Base-by-base conservation (phyloP, 2,113 vertebrate genomes). In the Pithys albifrons region DNA sequence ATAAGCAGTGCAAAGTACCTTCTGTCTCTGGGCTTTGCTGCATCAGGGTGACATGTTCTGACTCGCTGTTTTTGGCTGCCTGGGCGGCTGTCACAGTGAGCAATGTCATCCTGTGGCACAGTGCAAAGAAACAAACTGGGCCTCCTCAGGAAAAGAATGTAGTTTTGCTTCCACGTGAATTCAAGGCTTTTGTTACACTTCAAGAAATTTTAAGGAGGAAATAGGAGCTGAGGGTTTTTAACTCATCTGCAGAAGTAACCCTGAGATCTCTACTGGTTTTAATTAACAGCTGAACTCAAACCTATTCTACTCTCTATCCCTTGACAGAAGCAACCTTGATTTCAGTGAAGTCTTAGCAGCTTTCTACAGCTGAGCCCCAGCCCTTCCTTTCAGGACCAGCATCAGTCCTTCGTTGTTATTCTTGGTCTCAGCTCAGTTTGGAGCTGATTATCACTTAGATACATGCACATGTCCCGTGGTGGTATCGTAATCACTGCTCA, bases 391-490 rank as follows among this genome's bases (percentile, higher is more conserved):
- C 2, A 57, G 64, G 41, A 31, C 24, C 29, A 31, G 51, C 54
- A 20, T 0, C 3, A 69, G 5, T 22, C 27, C 14, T 31, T 41
- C 79, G 39, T 14, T 22, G 9, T 37, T 51, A 24, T 5, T n/a
- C 20, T 57, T 45, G 37, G 25, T 39, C 65, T n/a, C 43, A 14
- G 39, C 74, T 74, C 20, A 10, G 57, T 22, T 35, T 0, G 4
- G 41, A 59, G 65, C 65, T 3, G 22, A 22, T 31, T 31, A 18
- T 33, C 45, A 83, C n/a, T 35, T 33, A 15, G 29, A 25, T 16
- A 12, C 0, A 12, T 2, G 6, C 17, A 16, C 13, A 2, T 2
- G 11, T 7, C 31, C 39, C 10, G 0, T 2, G 23, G 33, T 5
- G 14, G 2, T 29, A 19, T 2, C 6, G 14, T 3, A 9, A 23